Evolutionary conservation across 2,888 invertebrate species (phyloP).

Genomic region (Ophion ventricosus): DNA sequence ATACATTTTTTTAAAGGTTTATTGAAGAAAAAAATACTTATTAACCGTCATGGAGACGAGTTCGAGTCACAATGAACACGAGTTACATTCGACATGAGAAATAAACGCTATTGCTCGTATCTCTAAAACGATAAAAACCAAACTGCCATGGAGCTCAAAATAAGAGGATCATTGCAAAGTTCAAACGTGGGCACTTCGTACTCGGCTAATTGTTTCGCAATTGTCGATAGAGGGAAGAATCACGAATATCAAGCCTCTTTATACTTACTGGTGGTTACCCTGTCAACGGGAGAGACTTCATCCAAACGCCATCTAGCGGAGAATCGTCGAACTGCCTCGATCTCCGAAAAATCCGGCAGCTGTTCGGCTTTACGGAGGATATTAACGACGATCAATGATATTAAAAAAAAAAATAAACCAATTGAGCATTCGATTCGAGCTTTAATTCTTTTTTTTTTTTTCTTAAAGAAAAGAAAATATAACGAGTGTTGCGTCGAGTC

Average conservation of each 20-base stretch:
- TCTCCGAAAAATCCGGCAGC: background rate
- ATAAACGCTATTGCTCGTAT: no score
- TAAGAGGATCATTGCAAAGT: background rate
- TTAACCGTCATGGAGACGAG: no score
- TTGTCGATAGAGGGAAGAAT: background rate
- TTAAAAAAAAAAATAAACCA: background rate
- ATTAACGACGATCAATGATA: constrained; percentile 26
- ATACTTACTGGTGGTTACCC: background rate
- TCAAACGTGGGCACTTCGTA: background rate
- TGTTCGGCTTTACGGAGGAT: background rate
- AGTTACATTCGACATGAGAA: no score
- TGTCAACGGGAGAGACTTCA: no score
- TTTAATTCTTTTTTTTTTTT: constrained; percentile 39
- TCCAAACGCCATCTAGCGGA: background rate
- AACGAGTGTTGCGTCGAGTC: constrained; percentile 35
- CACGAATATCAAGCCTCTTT: background rate
- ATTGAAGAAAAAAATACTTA: no score
- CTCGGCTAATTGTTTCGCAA: background rate
- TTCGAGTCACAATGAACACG: no score
- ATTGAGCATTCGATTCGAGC: constrained; percentile 41
- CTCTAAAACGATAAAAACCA: no score
- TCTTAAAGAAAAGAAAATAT: constrained; percentile 24
- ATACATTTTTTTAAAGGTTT: no score
- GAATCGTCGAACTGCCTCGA: background rate
- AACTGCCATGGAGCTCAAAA: background rate